Evolutionary conservation across 1,140 invertebrate genomes (phyloP), one percentile per base, ranked within the genome.

Genomic region (Drosophila dunni): DNA sequence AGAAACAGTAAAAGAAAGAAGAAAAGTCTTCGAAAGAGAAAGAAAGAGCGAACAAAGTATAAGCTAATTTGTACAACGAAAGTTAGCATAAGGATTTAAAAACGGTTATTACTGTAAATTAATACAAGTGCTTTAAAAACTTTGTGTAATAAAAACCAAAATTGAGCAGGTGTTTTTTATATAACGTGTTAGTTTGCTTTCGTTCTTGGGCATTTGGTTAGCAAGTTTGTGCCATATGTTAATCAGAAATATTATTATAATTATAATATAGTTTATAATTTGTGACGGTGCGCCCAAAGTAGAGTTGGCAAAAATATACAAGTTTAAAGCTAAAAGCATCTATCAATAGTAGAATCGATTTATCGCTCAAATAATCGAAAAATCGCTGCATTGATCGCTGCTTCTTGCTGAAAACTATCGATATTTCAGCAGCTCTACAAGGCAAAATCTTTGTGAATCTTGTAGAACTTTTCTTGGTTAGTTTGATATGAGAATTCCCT

Each of bases 161-260:
- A 54, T 73, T 83, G 70, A 53, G 81, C 53, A 78, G 86, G 77
- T 90, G 84, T 34, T 75, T 78, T 78, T 85, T 29, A 29, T 29
- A 5, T 29, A 29, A 2, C 70, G 65, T 69, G 17, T 61, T 72
- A 51, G 36, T 34, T 50, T 33, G 50, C n/a, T 51, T 48, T 48
- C 9, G 20, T 50, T 15, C 50, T 51, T n/a, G 50, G 50, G 50
- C 88, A 86, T 79, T 82, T 82, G 78, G 72, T 88, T 77, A 83
- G 73, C 75, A 71, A 63, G 33, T 67, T 76, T 60, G 38, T 63
- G 66, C 65, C 83, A 77, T 69, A 71, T 82, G 83, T 86, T 86
- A 82, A 56, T 76, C 73, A n/a, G 15, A 82, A 76, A 54, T 56
- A 66, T 54, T 13, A 51, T 34, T 33, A 51, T 34, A 58, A 45